Percentiles rank a stretch among this genome's conserved stretches.
These are phyloP conservation scores for Podargus strigoides DNA, from an alignment of 2,797 vertebrate species.

Conservation along the genomic window DNA sequence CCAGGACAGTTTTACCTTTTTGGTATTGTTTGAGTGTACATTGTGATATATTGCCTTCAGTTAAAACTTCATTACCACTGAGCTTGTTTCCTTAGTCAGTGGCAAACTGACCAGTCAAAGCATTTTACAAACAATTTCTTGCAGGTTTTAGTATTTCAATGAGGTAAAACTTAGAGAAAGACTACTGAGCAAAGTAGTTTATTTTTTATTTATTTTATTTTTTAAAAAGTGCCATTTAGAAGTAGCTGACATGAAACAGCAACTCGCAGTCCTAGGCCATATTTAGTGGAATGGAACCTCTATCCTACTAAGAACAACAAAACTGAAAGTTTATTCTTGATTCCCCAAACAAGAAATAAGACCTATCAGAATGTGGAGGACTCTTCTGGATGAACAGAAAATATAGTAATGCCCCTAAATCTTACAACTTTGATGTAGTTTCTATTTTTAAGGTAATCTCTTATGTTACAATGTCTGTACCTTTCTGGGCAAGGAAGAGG, in stretches of 20 bases:
- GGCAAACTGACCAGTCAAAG: not conserved
- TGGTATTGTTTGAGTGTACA: not conserved
- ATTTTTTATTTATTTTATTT: no score
- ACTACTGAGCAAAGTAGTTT: not conserved
- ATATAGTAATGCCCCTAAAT: not conserved
- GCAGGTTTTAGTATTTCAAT: not conserved
- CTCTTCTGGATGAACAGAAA: not conserved
- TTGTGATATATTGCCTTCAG: not conserved
- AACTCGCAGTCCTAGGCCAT: not conserved
- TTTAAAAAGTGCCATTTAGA: no score
- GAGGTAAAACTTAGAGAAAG: not conserved
- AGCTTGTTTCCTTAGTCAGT: not conserved
- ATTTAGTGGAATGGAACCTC: not conserved
- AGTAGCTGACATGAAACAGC: not conserved
- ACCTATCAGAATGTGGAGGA: not conserved
- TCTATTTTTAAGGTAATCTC: not conserved
- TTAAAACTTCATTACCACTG: not conserved
- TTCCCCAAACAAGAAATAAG: not conserved
- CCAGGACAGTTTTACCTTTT: not conserved
- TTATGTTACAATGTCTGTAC: not conserved
- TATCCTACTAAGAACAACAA: not conserved
- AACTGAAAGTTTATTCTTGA: not conserved
- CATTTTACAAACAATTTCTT: not conserved
- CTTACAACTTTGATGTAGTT: not conserved
- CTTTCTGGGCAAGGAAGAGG: not conserved